Evolutionary conservation across 2,888 invertebrate species (phyloP).

Genomic region (Nowickia ferox): DNA sequence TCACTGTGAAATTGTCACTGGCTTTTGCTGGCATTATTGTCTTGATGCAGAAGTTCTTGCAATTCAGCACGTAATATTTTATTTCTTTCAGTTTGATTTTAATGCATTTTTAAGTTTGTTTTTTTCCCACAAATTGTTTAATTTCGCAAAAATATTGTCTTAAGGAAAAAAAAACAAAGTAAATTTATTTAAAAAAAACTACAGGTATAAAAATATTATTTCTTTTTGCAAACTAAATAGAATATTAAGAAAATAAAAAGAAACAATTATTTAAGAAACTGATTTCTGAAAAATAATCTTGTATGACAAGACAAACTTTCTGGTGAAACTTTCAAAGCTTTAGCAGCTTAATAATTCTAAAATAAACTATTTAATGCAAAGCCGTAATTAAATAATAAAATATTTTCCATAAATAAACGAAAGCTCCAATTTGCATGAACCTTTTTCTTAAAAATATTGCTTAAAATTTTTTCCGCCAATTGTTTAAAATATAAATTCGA

Average conservation of each 20-base stretch:
- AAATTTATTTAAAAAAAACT: conserved; percentile 28
- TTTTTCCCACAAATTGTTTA: conserved; percentile 4
- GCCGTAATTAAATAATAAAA: too few relatives aligned
- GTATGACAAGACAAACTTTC: too few relatives aligned
- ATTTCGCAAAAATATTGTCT: conserved; percentile 32
- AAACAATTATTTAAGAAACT: conserved; percentile 44
- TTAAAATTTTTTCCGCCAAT: too few relatives aligned
- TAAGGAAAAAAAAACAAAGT: conserved; percentile 7
- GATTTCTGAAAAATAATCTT: not conserved
- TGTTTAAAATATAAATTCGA: too few relatives aligned
- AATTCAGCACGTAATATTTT: conserved; percentile 74
- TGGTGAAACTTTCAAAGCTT: too few relatives aligned
- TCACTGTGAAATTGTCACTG: conserved; percentile 40
- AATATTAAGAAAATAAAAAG: conserved; percentile 42
- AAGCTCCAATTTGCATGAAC: too few relatives aligned
- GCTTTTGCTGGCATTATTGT: conserved; percentile 26
- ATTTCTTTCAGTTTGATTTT: conserved; percentile 29
- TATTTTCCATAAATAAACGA: too few relatives aligned
- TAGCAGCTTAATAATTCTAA: too few relatives aligned
- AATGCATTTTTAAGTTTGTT: conserved; percentile 42
- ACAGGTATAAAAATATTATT: conserved; percentile 48
- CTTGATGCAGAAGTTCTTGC: conserved; percentile 34
- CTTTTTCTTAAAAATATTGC: too few relatives aligned
- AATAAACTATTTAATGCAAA: too few relatives aligned
- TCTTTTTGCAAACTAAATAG: conserved; percentile 50